phyloP scores from a whole-genome alignment of 37 sponge, comb jelly and placozoan species.

The Agelas oroides region DNA sequence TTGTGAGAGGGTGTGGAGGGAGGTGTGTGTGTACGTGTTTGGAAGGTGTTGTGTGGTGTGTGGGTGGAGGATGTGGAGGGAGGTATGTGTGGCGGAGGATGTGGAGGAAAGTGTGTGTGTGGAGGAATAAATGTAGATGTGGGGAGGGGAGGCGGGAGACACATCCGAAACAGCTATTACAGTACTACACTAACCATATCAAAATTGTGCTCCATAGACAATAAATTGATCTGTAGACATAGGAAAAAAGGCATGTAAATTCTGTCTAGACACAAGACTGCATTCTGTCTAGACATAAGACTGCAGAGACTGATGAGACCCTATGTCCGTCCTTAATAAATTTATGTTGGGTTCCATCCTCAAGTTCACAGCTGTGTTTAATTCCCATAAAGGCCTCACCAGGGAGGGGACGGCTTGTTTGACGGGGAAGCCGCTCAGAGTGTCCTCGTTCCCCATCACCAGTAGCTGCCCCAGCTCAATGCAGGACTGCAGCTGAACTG shows the following conservation, averaged over 20 bases:
- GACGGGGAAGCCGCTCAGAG: slow-evolving; percentile 93
- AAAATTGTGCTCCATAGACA: slow-evolving; percentile 92
- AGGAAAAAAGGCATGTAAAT: too few species aligned
- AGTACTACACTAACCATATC: slow-evolving; percentile 76
- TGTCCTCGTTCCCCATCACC: slow-evolving; percentile 98
- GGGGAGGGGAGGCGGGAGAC: too few species aligned
- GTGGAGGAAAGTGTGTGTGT: not conserved
- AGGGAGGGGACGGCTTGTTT: slow-evolving; percentile 91
- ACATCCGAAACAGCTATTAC: too few species aligned
- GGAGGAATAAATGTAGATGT: too few species aligned
- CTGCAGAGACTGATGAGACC: too few species aligned
- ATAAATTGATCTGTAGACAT: slow-evolving; percentile 73
- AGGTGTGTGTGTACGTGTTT: not conserved
- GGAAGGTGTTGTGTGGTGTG: not conserved
- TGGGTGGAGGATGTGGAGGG: not conserved
- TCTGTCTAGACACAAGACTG: too few species aligned
- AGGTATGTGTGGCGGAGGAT: not conserved
- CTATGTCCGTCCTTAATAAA: too few species aligned
- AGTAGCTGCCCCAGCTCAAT: slow-evolving; percentile 92
- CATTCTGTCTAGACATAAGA: too few species aligned
- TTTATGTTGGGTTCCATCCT: too few species aligned
- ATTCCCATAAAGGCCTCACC: slow-evolving; percentile 38
- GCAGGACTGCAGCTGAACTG: slow-evolving; percentile 85
- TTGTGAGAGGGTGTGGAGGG: not conserved
- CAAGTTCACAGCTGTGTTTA: too few species aligned